phyloP scores from a whole-genome alignment of 2,888 invertebrate species.

The Hirtodrosophila duncani region DNA sequence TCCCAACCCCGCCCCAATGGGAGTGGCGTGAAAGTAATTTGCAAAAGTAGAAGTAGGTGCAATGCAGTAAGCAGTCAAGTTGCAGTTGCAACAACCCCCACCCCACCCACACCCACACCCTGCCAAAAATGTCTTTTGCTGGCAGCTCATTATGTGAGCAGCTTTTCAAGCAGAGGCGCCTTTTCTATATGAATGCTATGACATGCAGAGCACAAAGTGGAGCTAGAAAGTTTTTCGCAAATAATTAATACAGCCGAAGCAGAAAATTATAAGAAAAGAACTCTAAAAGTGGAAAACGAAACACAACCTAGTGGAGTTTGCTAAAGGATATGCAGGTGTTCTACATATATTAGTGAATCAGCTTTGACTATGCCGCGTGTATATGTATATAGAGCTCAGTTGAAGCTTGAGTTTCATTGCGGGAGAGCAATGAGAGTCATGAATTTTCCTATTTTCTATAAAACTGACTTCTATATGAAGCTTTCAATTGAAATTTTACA shows the following conservation, averaged over 20 bases:
- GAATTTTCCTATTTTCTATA: too few relatives aligned
- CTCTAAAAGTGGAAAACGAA: slow-evolving; percentile 1
- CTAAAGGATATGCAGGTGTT: too few relatives aligned
- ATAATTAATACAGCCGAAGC: too few relatives aligned
- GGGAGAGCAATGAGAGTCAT: too few relatives aligned
- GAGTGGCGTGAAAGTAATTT: slow-evolving; percentile 63
- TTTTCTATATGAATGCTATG: slow-evolving; percentile 37
- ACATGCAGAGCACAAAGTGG: slow-evolving; percentile 13
- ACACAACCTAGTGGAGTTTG: too few relatives aligned
- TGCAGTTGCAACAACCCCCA: slow-evolving; percentile 9
- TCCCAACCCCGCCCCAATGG: neutral
- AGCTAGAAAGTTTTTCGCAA: slow-evolving; percentile 1
- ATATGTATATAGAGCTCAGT: too few relatives aligned
- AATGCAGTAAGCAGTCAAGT: slow-evolving; percentile 21
- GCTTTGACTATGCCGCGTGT: too few relatives aligned
- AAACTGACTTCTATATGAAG: too few relatives aligned
- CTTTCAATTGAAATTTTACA: too few relatives aligned
- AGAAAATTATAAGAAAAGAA: slow-evolving; percentile 15
- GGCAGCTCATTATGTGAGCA: slow-evolving; percentile 60
- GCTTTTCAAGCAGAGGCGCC: slow-evolving; percentile 39
- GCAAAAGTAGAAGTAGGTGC: slow-evolving; percentile 57
- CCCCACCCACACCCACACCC: slow-evolving; percentile 10
- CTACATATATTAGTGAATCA: too few relatives aligned
- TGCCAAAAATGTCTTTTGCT: slow-evolving; percentile 47
- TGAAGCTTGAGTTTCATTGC: too few relatives aligned